phyloP scores from a whole-genome alignment of 2,888 invertebrate genomes.

The Embidobia sp. region DNA sequence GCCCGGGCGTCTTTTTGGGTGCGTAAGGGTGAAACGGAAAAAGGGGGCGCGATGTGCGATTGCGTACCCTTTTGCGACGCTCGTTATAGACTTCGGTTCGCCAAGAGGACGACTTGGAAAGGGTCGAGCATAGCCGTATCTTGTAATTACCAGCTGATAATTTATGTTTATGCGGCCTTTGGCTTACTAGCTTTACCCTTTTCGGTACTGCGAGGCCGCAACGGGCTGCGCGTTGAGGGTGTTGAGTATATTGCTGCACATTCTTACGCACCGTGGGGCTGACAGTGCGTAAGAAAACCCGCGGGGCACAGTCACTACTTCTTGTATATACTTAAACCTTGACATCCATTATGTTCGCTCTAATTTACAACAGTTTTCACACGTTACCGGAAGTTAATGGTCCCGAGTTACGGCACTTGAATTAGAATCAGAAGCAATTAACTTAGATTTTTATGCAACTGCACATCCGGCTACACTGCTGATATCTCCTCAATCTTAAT shows the following conservation, averaged over 20 bases:
- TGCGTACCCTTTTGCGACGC: conserved; percentile 71
- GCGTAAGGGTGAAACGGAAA: conserved; percentile 67
- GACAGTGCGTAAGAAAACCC: conserved; percentile 63
- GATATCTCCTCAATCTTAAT: neutral
- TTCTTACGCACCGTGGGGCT: conserved; percentile 74
- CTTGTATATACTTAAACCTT: conserved; percentile 77
- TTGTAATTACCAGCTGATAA: conserved; percentile 82
- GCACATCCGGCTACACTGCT: neutral
- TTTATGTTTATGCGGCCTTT: conserved; percentile 81
- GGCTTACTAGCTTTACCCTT: conserved; percentile 78
- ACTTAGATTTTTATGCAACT: neutral
- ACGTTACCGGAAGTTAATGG: conserved; percentile 78
- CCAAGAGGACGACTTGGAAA: conserved; percentile 61
- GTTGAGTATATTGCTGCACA: conserved; percentile 79
- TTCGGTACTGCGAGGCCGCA: conserved; percentile 68
- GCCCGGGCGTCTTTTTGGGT: conserved; percentile 65
- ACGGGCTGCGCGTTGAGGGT: conserved; percentile 65
- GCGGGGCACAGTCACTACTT: conserved; percentile 67
- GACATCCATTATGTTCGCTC: conserved; percentile 76
- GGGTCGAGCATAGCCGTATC: conserved; percentile 73
- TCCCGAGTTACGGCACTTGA: conserved; percentile 69
- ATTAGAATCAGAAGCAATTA: conserved; percentile 53
- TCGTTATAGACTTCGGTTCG: conserved; percentile 68
- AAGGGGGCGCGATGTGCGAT: conserved; percentile 67
- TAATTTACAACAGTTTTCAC: conserved; percentile 80